These are phyloP conservation scores for Bubo blakistoni DNA, from an alignment of 2,113 vertebrate genomes.

Conservation along the genomic window DNA sequence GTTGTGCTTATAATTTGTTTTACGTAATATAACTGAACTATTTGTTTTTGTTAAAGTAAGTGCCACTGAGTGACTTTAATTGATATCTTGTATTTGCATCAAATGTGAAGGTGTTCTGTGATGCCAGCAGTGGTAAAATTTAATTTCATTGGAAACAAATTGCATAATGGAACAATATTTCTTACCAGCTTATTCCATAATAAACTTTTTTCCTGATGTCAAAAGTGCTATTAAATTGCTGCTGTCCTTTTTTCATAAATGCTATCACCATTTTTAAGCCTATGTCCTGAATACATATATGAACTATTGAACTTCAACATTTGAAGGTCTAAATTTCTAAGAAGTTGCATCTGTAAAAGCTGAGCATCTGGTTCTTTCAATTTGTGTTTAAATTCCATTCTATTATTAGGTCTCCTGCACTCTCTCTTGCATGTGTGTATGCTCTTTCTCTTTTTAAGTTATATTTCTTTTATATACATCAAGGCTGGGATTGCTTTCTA, in stretches of 20 bases:
- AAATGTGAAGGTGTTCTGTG: constrained; percentile 51
- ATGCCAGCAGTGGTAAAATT: constrained; percentile 13
- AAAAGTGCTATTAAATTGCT: neutral
- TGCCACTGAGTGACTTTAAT: constrained; percentile 45
- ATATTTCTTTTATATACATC: neutral
- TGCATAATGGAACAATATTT: neutral
- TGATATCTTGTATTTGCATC: constrained; percentile 54
- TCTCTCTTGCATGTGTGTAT: neutral
- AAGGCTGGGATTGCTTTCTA: neutral
- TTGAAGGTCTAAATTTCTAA: neutral
- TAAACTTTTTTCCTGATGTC: neutral
- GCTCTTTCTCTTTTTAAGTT: neutral
- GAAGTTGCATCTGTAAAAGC: neutral
- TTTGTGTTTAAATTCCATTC: neutral
- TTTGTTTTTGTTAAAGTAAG: constrained; percentile 1
- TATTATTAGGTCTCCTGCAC: neutral
- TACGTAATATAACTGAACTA: neutral
- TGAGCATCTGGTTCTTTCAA: neutral
- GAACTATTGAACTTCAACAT: neutral
- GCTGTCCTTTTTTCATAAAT: neutral
- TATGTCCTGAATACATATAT: neutral
- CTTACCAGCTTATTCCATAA: neutral
- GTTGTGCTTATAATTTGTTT: neutral
- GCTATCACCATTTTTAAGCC: neutral
- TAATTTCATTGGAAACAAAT: constrained; percentile 50